Percentiles rank a stretch among this genome's conserved stretches.
phyloP scores from a whole-genome alignment of 2,113 vertebrate species.

The Dicerorhinus sumatrensis region DNA sequence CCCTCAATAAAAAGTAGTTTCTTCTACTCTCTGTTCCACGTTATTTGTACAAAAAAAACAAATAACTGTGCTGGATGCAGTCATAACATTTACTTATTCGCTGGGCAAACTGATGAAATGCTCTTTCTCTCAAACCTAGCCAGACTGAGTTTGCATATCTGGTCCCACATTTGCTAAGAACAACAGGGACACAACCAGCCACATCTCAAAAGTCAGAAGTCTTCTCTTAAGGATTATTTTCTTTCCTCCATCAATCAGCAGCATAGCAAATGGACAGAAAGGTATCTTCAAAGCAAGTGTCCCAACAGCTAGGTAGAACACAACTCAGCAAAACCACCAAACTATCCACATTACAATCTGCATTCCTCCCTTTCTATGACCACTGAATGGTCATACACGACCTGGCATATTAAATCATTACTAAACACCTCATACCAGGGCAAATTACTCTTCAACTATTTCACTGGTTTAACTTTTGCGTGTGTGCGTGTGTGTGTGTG shows the following conservation, averaged over 20 bases:
- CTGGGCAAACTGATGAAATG: not conserved
- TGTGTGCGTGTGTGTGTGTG: too few species aligned
- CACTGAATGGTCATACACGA: not conserved
- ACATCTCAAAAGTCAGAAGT: not conserved
- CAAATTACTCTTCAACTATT: slow-evolving; percentile 15
- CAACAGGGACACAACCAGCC: not conserved
- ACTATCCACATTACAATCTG: not conserved
- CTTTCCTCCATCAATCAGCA: not conserved
- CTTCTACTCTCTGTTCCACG: not conserved
- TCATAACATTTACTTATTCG: not conserved
- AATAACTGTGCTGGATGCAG: not conserved
- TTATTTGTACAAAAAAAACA: not conserved
- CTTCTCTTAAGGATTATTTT: slow-evolving; percentile 25
- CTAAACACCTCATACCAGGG: not conserved
- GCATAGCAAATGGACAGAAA: not conserved
- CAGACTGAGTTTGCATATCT: not conserved
- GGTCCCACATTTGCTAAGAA: slow-evolving; percentile 37
- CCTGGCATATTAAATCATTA: slow-evolving; percentile 16
- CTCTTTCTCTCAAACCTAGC: slow-evolving; percentile 13
- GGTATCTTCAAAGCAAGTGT: slow-evolving; percentile 38
- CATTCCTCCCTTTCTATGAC: slow-evolving; percentile 2
- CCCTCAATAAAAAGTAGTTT: not conserved
- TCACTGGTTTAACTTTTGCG: not conserved
- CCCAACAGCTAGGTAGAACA: not conserved
- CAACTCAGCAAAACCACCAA: slow-evolving; percentile 15